Conservation (phyloP, 2,113 vertebrate species). For the Taxidea taxus region DNA sequence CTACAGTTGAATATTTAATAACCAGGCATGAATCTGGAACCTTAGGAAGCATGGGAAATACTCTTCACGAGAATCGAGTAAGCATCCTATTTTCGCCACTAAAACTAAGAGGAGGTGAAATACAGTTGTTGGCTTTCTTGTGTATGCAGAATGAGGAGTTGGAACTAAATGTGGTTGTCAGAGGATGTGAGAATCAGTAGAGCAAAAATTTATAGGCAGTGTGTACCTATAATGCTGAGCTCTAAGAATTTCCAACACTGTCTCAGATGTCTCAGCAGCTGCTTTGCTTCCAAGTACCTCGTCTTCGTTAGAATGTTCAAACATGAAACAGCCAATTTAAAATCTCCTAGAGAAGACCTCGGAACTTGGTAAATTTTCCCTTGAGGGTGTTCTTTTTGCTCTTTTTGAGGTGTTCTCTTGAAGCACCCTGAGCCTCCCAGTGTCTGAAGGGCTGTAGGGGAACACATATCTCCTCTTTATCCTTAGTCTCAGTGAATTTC, state of each 20-base stretch:
- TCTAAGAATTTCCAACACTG: background rate
- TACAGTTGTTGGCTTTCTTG: slow-evolving; percentile 30
- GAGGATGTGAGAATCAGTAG: slow-evolving; percentile 5
- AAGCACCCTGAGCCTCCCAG: background rate
- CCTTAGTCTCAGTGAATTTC: background rate
- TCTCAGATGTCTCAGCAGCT: background rate
- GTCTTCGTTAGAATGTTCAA: background rate
- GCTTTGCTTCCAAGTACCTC: background rate
- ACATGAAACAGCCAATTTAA: slow-evolving; percentile 12
- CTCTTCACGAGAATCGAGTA: slow-evolving; percentile 21
- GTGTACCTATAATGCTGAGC: background rate
- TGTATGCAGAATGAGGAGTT: slow-evolving; percentile 9
- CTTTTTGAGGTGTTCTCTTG: background rate
- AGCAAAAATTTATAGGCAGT: background rate
- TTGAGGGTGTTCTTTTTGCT: background rate
- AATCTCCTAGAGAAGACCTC: background rate
- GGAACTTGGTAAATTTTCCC: background rate
- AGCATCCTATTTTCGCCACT: background rate
- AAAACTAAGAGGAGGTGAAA: background rate
- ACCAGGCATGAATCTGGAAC: slow-evolving; percentile 3
- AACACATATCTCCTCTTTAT: background rate
- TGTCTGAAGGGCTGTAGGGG: background rate
- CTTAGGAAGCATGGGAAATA: slow-evolving; percentile 23
- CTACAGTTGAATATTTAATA: slow-evolving; percentile 3
- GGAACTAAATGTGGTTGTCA: slow-evolving; percentile 8